Conservation (phyloP, 2,888 invertebrate species). For the Tetheella fluctuosa region DNA sequence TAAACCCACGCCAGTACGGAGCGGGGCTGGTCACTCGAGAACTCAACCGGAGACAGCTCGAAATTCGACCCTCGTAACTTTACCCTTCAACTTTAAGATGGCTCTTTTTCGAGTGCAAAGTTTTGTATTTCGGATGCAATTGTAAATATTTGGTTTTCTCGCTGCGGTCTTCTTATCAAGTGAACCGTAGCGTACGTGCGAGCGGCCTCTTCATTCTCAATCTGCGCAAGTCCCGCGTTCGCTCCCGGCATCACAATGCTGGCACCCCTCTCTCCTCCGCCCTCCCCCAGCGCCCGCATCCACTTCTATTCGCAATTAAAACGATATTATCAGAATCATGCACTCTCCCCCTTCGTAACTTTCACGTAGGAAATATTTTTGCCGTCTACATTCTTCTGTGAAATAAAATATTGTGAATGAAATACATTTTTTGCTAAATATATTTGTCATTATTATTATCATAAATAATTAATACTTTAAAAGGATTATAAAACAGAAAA, state of each 20-base stretch:
- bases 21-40: constrained; percentile 64
- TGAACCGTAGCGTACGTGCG: constrained; percentile 69
- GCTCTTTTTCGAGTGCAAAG: constrained; percentile 68
- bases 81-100: constrained; percentile 61
- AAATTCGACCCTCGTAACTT: constrained; percentile 59
- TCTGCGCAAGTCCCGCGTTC: constrained; percentile 51
- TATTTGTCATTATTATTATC: neutral
- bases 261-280: constrained; percentile 18
- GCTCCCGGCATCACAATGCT: constrained; percentile 65
- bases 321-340: constrained; percentile 70
- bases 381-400: constrained; percentile 32
- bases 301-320: constrained; percentile 72
- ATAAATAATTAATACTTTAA: no score
- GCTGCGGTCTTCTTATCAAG: constrained; percentile 70
- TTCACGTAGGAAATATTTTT: constrained; percentile 46
- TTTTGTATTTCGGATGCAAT: constrained; percentile 73
- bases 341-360: constrained; percentile 53
- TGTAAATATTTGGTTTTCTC: constrained; percentile 73
- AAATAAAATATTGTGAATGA: constrained; percentile 18
- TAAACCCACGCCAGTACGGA: constrained; percentile 55
- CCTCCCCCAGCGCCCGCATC: constrained; percentile 38
- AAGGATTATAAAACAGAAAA: no score
- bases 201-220: constrained; percentile 59
- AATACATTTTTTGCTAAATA: neutral
- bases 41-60: constrained; percentile 60